phyloP scores from a whole-genome alignment of 2,888 invertebrate genomes.

The Trilocha varians region DNA sequence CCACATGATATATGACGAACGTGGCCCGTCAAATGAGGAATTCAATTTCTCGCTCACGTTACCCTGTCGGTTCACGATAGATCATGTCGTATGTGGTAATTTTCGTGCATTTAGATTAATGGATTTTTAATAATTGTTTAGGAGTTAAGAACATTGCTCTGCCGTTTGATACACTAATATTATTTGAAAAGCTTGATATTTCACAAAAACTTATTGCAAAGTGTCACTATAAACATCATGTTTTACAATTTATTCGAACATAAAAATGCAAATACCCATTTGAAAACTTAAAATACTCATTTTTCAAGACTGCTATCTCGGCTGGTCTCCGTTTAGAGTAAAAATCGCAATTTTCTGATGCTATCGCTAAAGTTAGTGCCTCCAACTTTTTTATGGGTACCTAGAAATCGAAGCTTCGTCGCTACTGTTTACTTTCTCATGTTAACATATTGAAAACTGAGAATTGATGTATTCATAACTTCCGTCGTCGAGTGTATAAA shows the following conservation, averaged over 20 bases:
- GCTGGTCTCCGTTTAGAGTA: neutral
- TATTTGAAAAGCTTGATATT: too few relatives aligned
- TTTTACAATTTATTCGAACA: too few relatives aligned
- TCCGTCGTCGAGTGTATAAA: conserved; percentile 37
- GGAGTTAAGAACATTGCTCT: too few relatives aligned
- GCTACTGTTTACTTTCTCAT: neutral
- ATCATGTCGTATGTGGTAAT: neutral
- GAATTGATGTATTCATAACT: conserved; percentile 43
- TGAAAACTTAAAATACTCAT: neutral
- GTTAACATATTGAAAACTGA: conserved; percentile 26
- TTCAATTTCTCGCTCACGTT: conserved; percentile 63
- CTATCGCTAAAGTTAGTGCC: neutral
- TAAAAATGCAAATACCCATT: too few relatives aligned
- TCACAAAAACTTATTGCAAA: too few relatives aligned
- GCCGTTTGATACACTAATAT: too few relatives aligned
- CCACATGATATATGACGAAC: conserved; percentile 56
- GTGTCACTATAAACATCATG: too few relatives aligned
- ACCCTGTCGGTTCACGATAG: conserved; percentile 16
- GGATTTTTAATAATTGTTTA: too few relatives aligned
- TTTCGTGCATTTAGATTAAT: too few relatives aligned
- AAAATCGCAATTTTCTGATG: too few relatives aligned
- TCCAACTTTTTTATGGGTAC: neutral
- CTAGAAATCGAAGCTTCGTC: neutral
- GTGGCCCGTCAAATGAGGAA: conserved; percentile 58
- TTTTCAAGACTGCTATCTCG: too few relatives aligned